Base-by-base conservation (phyloP, 2,888 invertebrate genomes). In the Leucophenga montana region DNA sequence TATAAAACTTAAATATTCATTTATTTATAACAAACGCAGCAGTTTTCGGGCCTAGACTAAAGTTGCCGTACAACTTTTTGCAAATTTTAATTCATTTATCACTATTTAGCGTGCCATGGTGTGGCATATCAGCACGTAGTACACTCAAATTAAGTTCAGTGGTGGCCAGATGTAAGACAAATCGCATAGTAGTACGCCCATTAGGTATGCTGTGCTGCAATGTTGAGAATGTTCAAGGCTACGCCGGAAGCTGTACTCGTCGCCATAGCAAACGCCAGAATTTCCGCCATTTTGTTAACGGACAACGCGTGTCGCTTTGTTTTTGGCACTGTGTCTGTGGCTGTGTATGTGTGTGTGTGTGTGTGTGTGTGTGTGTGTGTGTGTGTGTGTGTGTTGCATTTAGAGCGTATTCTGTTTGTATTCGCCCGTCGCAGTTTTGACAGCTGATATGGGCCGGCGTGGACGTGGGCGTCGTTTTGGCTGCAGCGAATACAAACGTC, bases 361-460 rank as follows among this genome's bases (percentile, higher is more conserved):
- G 59, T 20, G 53, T 20, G 8, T 59, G 13, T 31, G 14, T 50
- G 64, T 39, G 65, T 66, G 3, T 39, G 33, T 16, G 6, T 13
- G 59, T 20, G 53, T 20, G 20, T 59, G 27, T 31, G 31, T 50
- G 64, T 39, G 67, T 67, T 53, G 67, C 61, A 73, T 76, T 87
- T 87, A 89, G 77, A 89, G 87, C 71, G 89, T 87, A 62, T 89
- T 86, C 78, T 88, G 88, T 76, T 89, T 89, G 78, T 78, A 81
- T 50, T 85, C 85, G 69, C 77, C 78, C 70, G 85, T 76, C 69
- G 39, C 39, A 8, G 3, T 39, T 8, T 83, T 85, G 72, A 85
- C 80, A 71, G 86, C 80, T 39, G 84, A 77, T 65, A 85, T 78
- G 66, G 85, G 85, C 75, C 87, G 85, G 74, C 87, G 85, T 72